phyloP scores from a whole-genome alignment of 2,888 invertebrate species.

The Dolichopus griseipennis region DNA sequence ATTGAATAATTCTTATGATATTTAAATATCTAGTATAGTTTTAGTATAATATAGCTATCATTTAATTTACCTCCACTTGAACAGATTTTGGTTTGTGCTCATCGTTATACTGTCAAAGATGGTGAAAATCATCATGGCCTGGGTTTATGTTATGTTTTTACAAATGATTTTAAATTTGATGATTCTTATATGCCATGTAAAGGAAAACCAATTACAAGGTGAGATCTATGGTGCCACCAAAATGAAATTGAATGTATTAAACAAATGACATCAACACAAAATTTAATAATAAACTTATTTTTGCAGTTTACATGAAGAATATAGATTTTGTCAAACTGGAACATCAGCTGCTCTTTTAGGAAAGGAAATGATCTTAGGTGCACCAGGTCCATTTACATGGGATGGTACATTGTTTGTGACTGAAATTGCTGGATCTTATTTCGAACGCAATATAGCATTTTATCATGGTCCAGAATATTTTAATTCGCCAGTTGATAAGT shows the following conservation, averaged over 20 bases:
- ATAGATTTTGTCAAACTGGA: conserved; percentile 89
- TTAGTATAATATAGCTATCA: conserved; percentile 18
- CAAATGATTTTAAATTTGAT: conserved; percentile 62
- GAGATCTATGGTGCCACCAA: conserved; percentile 19
- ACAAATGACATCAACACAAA: too few relatives aligned
- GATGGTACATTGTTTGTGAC: conserved; percentile 77
- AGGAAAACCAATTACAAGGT: conserved; percentile 38
- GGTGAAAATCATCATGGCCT: conserved; percentile 72
- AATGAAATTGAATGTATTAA: too few relatives aligned
- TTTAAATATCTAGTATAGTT: conserved; percentile 17
- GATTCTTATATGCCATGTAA: conserved; percentile 77
- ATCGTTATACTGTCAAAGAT: conserved; percentile 57
- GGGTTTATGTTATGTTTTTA: conserved; percentile 82
- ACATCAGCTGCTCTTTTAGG: conserved; percentile 74
- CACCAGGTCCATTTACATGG: conserved; percentile 91
- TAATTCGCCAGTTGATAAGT: conserved; percentile 67
- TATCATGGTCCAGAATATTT: conserved; percentile 69
- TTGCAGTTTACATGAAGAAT: conserved; percentile 77
- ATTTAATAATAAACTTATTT: conserved; percentile 14
- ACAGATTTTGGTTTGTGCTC: conserved; percentile 56
- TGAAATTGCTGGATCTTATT: conserved; percentile 63
- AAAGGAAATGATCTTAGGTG: conserved; percentile 76
- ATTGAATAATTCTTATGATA: conserved; percentile 9
- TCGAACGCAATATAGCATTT: conserved; percentile 65
- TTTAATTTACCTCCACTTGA: conserved; percentile 13